These are phyloP conservation scores for Drosophila tripunctata DNA, from an alignment of 2,888 invertebrate genomes.

Conservation along the genomic window DNA sequence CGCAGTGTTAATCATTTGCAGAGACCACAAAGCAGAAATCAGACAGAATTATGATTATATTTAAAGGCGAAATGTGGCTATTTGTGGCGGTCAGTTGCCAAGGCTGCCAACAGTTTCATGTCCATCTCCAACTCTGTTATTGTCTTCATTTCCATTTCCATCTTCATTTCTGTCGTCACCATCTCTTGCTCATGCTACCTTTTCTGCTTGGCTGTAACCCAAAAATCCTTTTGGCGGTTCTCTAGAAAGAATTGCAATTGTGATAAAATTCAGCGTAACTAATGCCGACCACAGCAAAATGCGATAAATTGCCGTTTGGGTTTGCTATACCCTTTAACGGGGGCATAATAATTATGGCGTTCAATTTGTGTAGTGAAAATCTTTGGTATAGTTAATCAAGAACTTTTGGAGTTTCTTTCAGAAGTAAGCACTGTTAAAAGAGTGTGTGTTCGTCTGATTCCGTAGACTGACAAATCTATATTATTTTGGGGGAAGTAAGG, in stretches of 20 bases:
- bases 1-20: slow-evolving; percentile 71
- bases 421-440: too few relatives aligned
- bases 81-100: slow-evolving; percentile 61
- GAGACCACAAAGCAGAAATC: slow-evolving; percentile 55
- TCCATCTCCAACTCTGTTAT: neutral
- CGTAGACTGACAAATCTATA: neutral
- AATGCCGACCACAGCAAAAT: slow-evolving; percentile 79
- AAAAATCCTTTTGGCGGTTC: slow-evolving; percentile 45
- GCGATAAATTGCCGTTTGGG: slow-evolving; percentile 72
- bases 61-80: slow-evolving; percentile 33
- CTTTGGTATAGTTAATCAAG: neutral
- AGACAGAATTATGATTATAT: slow-evolving; percentile 69
- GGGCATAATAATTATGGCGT: neutral
- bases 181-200: slow-evolving; percentile 14
- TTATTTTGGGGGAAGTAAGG: slow-evolving; percentile 20
- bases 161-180: neutral
- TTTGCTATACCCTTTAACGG: slow-evolving; percentile 40
- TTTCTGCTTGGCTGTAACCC: slow-evolving; percentile 53
- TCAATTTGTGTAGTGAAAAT: neutral
- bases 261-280: slow-evolving; percentile 79
- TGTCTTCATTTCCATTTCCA: neutral
- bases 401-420: too few relatives aligned
- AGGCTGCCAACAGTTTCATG: slow-evolving; percentile 44
- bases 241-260: slow-evolving; percentile 74
- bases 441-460: neutral